Evolutionary conservation across 2,797 vertebrate genomes (phyloP), one percentile per base, ranked within the genome.

Genomic region (Eremophila alpestris): DNA sequence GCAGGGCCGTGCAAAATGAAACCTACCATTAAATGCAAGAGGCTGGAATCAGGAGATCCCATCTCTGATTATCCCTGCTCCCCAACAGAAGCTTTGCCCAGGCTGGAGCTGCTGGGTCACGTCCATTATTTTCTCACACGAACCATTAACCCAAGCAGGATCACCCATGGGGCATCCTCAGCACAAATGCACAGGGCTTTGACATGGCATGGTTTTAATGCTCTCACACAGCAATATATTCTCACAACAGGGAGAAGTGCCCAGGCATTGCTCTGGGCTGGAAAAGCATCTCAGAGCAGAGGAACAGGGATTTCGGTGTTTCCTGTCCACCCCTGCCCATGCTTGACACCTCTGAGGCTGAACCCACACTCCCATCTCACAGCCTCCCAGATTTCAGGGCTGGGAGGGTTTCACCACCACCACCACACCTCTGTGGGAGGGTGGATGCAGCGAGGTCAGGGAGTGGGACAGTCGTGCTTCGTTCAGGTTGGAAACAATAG

Each of bases 11-110:
- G 70, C 86, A 94, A 95, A 94, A 84, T 54, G 89, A 94, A 86
- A 74, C 81, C 71, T 90, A 77, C 74, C 74, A 82, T 92, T 93
- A 89, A 95, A 82, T 54, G 64, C 34, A 32, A 29, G 71, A 92
- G 64, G 45, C 68, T 87, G 49, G 62, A 77, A 94, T 93, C 92
- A 92, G 83, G 83, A 95, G 92, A 92, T 95, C 71, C 73, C 83
- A 92, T 76, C 88, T 89, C 92, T 74, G 88, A 94, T 93, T 85
- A 70, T 55, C 65, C 63, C 65, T 10, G 23, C 49, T 90, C 63
- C 70, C 52, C 81, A 62, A 5, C 62, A 82, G 80, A 82, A 88
- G 70, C 69, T 80, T 43, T 79, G 60, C 71, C 83, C 52, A 17
- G 48, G 80, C 40, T 51, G 73, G 83, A 93, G 80, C 80, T 94